Evolutionary conservation across 1,140 invertebrate species (phyloP).

Genomic region (Microplitis mediator): DNA sequence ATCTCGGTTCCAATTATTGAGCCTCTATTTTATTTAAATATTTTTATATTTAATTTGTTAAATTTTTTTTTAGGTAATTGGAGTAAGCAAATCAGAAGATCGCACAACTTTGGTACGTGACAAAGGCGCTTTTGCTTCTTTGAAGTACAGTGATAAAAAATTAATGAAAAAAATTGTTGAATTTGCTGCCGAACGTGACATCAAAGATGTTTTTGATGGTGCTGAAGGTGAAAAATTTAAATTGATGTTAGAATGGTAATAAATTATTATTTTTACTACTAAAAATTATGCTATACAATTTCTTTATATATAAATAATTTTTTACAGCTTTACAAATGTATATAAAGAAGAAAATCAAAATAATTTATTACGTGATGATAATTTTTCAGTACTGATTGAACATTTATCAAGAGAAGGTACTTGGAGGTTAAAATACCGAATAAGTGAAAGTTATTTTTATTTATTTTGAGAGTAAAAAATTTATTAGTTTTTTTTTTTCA

Average conservation of each 20-base stretch:
- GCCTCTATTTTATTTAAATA: background rate
- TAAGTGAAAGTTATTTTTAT: background rate
- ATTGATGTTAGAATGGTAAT: constrained; percentile 63
- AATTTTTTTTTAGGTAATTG: constrained; percentile 64
- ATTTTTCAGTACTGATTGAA: constrained; percentile 50
- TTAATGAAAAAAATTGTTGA: constrained; percentile 63
- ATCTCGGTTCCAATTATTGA: constrained; percentile 13
- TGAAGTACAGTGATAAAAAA: constrained; percentile 64
- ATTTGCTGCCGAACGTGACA: constrained; percentile 64
- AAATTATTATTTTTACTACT: constrained; percentile 4
- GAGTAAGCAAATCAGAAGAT: constrained; percentile 65
- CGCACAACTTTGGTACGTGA: constrained; percentile 63
- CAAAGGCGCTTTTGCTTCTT: constrained; percentile 67
- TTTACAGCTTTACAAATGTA: constrained; percentile 49
- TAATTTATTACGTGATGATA: constrained; percentile 48
- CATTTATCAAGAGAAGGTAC: constrained; percentile 50
- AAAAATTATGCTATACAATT: background rate
- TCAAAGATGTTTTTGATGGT: constrained; percentile 67
- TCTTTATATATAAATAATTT: constrained; percentile 27
- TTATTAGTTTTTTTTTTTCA: constrained; percentile 20
- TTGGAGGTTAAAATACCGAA: constrained; percentile 27
- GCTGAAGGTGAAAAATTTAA: constrained; percentile 66
- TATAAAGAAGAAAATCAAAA: constrained; percentile 44
- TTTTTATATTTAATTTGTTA: constrained; percentile 27
- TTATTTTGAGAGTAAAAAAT: background rate